Base-by-base conservation (phyloP, 2,797 vertebrate species). In the Pangasius macronema region DNA sequence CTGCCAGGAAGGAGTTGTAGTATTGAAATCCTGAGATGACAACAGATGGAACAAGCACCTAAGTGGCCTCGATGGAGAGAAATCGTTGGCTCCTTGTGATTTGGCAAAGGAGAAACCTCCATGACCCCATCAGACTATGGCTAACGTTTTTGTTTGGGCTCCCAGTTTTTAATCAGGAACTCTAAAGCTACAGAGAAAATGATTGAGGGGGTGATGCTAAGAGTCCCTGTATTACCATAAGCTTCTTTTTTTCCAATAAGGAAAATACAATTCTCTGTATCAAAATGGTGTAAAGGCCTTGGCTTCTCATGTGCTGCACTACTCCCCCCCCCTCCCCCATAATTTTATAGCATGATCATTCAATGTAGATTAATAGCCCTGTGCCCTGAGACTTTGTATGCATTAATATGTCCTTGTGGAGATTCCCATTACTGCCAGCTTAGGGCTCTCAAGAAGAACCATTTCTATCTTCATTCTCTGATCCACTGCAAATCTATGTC, bases 401-500 rank as follows among this genome's bases (percentile, higher is more conserved):
- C 67, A 73, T 33, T 61, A 49, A 72, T 81, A 57, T 87, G 14
- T 30, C 9, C 9, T 53, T 65, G 81, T 39, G 30, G 20, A 39
- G 8, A 83, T 76, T 83, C 46, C 42, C 63, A 42, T 36, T 55
- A 55, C 24, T 83, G 61, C 63, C 20, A 80, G 5, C 11, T 36
- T 59, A 80, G 10, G 33, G 53, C 33, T 80, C 27, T 77, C 59
- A 55, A 20, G 5, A 30, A 51, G 80, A 49, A 49, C 59, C 8
- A 39, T 84, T 57, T 87, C 82, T 61, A 70, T 68, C 61, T 36
- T 11, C 33, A 42, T 68, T 87, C 16, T 20, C 61, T 79, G 57
- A 87, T 84, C 61, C 73, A 87, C 20, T 27, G 49, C 51, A 84
- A 80, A 87, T 57, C 59, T 36, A 68, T 84, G 59, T 87, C 85